Conservation (phyloP, 1,140 invertebrate species). For the Drosophila punjabiensis region DNA sequence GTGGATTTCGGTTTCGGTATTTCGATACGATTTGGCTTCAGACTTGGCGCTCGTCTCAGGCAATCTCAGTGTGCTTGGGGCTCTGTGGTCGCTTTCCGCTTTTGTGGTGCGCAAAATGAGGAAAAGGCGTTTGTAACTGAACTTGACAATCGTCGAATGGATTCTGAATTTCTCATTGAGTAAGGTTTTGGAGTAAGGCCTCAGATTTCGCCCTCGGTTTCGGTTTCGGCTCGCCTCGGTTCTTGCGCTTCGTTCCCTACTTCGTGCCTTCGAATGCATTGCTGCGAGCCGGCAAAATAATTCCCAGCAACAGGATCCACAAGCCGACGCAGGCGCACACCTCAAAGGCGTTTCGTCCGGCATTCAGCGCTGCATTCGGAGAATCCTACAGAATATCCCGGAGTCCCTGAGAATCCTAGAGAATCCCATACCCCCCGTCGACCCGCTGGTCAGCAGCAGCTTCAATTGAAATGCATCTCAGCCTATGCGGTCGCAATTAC, state of each 20-base stretch:
- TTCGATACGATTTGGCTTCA: constrained; percentile 42
- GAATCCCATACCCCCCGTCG: background rate
- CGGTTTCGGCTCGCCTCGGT: constrained; percentile 34
- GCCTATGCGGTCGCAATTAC: constrained; percentile 69
- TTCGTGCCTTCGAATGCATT: constrained; percentile 39
- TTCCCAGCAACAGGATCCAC: constrained; percentile 65
- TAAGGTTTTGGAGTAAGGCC: constrained; percentile 67
- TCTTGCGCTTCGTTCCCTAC: constrained; percentile 20
- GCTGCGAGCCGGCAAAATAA: constrained; percentile 53
- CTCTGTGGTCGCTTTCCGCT: constrained; percentile 52
- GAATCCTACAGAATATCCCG: constrained; percentile 8
- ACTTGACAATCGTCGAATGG: constrained; percentile 81
- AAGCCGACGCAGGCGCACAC: constrained; percentile 68
- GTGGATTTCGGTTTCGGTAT: constrained; percentile 13
- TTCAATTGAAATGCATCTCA: constrained; percentile 74
- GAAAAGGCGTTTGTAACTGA: constrained; percentile 77
- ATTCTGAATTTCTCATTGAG: constrained; percentile 84
- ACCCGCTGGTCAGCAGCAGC: constrained; percentile 10
- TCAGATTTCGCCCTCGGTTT: constrained; percentile 38
- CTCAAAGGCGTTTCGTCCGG: constrained; percentile 42
- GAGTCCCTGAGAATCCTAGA: background rate
- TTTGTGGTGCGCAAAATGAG: constrained; percentile 74
- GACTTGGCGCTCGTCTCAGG: constrained; percentile 47
- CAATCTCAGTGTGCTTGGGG: constrained; percentile 36
- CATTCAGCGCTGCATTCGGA: constrained; percentile 58